These are phyloP conservation scores for Alcedo atthis DNA, from an alignment of 2,797 vertebrate species.

Conservation along the genomic window DNA sequence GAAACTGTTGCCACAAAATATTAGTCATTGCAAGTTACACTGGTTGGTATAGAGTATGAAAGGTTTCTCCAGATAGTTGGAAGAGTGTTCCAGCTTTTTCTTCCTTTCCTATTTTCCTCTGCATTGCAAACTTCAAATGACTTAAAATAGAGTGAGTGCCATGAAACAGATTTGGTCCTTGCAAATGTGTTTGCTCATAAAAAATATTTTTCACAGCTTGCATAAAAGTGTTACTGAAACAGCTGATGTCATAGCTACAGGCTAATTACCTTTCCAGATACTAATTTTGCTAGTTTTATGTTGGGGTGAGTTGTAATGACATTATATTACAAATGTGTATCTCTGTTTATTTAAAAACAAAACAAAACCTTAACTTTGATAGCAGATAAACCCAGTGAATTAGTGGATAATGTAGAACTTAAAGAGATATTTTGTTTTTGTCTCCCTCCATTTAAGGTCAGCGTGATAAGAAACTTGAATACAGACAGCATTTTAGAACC, in stretches of 20 bases:
- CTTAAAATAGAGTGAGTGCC: neutral
- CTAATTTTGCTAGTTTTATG: neutral
- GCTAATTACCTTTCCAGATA: neutral
- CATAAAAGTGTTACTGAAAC: neutral
- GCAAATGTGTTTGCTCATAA: neutral
- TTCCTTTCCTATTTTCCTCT: neutral
- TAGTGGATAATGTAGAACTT: neutral
- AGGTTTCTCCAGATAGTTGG: neutral
- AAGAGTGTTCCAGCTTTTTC: neutral
- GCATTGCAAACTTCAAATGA: neutral
- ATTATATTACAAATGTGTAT: neutral
- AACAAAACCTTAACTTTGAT: neutral
- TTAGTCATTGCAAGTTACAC: neutral
- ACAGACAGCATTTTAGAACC: neutral
- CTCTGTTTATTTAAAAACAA: neutral
- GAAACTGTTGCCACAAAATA: neutral
- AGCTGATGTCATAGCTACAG: neutral
- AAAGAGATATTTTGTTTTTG: neutral
- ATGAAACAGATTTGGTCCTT: neutral
- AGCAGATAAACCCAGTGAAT: neutral
- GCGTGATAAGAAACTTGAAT: conserved; percentile 67
- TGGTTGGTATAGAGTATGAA: neutral
- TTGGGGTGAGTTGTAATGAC: neutral
- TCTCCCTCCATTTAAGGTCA: conserved; percentile 45
- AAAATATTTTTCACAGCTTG: neutral